phyloP scores from a whole-genome alignment of 2,113 vertebrate genomes.

The Oncorhynchus clarkii region DNA sequence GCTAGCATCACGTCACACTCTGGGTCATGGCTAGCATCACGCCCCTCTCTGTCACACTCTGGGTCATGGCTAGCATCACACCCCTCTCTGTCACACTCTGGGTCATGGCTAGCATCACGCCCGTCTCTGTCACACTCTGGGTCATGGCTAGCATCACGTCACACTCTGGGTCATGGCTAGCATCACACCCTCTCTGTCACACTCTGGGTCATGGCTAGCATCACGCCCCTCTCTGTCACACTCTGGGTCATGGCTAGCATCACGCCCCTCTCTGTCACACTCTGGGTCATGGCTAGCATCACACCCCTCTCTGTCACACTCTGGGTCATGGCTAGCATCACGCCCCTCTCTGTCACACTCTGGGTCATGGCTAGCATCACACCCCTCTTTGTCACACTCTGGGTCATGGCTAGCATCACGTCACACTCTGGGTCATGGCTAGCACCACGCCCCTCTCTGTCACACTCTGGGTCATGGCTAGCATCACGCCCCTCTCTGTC shows the following conservation, averaged over 20 bases:
- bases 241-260: conserved; percentile 33
- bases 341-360: background rate
- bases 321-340: conserved; percentile 26
- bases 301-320: background rate
- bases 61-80: no score
- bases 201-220: conserved; percentile 32
- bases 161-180: conserved; percentile 31
- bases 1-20: background rate
- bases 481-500: background rate
- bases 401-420: conserved; percentile 32
- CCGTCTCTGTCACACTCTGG: no score
- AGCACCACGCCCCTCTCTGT: background rate
- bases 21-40: conserved; percentile 33
- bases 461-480: conserved; percentile 41
- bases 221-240: background rate
- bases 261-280: background rate
- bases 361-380: conserved; percentile 33
- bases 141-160: background rate
- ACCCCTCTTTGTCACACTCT: background rate
- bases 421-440: conserved; percentile 29
- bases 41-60: no score
- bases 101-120: no score
- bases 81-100: no score
- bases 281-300: conserved; percentile 39
- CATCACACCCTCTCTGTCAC: background rate